Conservation (phyloP, 2,113 vertebrate genomes). For the Perca flavescens region DNA sequence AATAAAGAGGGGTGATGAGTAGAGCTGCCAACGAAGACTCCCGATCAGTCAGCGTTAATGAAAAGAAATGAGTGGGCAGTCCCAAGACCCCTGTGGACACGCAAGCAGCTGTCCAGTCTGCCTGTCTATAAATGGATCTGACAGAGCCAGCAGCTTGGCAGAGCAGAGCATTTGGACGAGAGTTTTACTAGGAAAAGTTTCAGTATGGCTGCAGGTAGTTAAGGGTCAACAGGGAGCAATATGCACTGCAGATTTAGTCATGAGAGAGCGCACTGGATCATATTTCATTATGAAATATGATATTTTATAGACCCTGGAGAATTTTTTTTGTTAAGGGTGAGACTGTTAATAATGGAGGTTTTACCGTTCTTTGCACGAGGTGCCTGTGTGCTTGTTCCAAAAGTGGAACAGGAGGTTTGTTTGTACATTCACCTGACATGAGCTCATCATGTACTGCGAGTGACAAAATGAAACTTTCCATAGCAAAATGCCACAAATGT, state of each 20-base stretch:
- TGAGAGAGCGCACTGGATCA: slow-evolving; percentile 32
- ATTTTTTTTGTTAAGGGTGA: slow-evolving; percentile 16
- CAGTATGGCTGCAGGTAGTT: slow-evolving; percentile 54
- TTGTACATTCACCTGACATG: neutral
- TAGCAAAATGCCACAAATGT: neutral
- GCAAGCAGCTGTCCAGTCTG: slow-evolving; percentile 53
- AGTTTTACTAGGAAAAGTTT: slow-evolving; percentile 59
- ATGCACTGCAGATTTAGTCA: slow-evolving; percentile 35
- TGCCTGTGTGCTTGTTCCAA: neutral
- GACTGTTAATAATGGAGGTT: slow-evolving; percentile 37
- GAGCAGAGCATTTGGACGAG: slow-evolving; percentile 29
- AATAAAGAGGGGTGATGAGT: slow-evolving; percentile 14
- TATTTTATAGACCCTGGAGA: slow-evolving; percentile 21
- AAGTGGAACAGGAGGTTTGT: slow-evolving; percentile 11
- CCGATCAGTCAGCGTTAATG: slow-evolving; percentile 63
- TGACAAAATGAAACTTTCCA: neutral
- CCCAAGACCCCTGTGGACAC: slow-evolving; percentile 61
- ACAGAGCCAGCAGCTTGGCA: slow-evolving; percentile 53
- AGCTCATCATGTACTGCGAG: neutral
- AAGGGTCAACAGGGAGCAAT: slow-evolving; percentile 51
- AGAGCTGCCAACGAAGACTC: slow-evolving; percentile 35
- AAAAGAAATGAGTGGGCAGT: slow-evolving; percentile 64
- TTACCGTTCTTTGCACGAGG: neutral
- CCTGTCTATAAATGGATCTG: slow-evolving; percentile 67
- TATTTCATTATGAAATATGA: slow-evolving; percentile 50